Percentiles rank a stretch among this genome's conserved stretches.
Conservation (phyloP, 2,797 vertebrate species). For the Adelosebastes latens region DNA sequence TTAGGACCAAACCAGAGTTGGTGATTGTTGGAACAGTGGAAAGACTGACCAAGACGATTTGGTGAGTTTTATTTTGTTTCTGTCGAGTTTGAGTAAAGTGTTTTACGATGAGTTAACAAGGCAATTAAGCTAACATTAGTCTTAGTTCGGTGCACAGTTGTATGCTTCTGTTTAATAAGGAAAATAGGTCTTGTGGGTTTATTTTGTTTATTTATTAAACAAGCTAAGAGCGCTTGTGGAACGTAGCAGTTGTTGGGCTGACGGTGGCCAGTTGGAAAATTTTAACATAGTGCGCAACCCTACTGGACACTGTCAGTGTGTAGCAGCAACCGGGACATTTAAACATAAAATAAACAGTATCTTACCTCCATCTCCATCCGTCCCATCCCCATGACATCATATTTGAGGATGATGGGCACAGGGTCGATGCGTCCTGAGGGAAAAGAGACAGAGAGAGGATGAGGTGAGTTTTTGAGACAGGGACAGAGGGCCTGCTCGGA, state of each 20-base stretch:
- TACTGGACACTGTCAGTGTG: not conserved
- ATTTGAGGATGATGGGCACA: constrained; percentile 98
- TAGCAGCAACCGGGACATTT: not conserved
- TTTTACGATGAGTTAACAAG: too few relatives aligned
- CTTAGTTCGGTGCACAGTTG: not conserved
- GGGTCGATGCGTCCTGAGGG: constrained; percentile 95
- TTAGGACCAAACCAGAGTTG: not conserved
- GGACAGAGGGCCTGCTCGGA: constrained; percentile 69
- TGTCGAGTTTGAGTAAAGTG: too few relatives aligned
- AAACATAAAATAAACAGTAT: not conserved
- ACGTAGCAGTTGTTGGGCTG: not conserved
- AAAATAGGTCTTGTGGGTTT: not conserved
- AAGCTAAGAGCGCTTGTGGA: not conserved
- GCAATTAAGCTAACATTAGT: too few relatives aligned
- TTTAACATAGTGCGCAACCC: not conserved
- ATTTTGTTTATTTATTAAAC: not conserved
- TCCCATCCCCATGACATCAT: constrained; percentile 99
- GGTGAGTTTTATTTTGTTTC: too few relatives aligned
- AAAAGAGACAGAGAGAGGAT: constrained; percentile 74
- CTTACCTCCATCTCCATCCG: constrained; percentile 99
- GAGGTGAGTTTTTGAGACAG: constrained; percentile 77
- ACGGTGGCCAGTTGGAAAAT: not conserved
- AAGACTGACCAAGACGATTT: not conserved
- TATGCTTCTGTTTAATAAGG: not conserved
- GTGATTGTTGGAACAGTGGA: not conserved